phyloP scores from a whole-genome alignment of 2,113 vertebrate genomes.

The Camelus dromedarius region DNA sequence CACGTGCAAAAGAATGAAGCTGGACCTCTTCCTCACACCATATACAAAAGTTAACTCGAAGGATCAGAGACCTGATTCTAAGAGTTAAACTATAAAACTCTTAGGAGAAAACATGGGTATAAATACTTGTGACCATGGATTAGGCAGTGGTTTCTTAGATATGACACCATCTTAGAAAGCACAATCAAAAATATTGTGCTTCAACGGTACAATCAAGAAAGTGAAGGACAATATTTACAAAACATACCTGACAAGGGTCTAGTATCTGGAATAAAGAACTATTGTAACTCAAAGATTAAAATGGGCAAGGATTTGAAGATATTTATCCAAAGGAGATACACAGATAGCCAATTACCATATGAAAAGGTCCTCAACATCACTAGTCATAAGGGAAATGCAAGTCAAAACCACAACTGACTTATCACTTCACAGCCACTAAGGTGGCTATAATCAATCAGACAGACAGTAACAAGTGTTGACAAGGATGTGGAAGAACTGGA shows the following conservation, averaged over 20 bases:
- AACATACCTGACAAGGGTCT: not conserved
- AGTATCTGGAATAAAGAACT: not conserved
- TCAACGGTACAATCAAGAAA: not conserved
- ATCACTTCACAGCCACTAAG: not conserved
- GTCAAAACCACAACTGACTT: not conserved
- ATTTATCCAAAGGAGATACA: not conserved
- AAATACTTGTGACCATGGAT: not conserved
- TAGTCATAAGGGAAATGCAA: conserved; percentile 13
- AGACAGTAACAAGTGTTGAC: not conserved
- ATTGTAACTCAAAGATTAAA: not conserved
- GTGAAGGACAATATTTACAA: not conserved
- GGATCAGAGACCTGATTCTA: not conserved
- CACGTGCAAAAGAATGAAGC: not conserved
- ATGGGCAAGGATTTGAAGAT: not conserved
- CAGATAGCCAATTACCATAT: not conserved
- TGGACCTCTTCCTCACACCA: not conserved
- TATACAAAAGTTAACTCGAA: not conserved
- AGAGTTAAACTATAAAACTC: not conserved
- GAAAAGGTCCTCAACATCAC: not conserved
- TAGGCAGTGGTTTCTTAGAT: not conserved
- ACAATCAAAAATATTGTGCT: not conserved
- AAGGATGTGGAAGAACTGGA: not conserved
- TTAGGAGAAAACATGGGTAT: not conserved
- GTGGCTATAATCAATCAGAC: not conserved
- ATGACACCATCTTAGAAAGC: not conserved